Evolutionary conservation across 2,113 vertebrate genomes (phyloP).

Genomic region (Anolis carolinensis): DNA sequence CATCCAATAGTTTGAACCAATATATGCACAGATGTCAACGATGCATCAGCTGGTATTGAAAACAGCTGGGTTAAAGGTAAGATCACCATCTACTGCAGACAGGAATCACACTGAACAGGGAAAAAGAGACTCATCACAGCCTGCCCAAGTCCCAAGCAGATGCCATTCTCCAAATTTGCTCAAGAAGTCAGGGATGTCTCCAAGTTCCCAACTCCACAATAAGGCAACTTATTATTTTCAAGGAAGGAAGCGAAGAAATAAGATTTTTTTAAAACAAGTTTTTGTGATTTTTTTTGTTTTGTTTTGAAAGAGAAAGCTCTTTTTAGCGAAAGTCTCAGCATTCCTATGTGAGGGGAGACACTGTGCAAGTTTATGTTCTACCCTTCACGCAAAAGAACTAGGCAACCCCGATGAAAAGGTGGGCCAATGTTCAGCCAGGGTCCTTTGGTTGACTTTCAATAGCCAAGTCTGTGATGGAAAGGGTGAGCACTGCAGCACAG

Average conservation of each 20-base stretch:
- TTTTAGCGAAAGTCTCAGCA: conserved; percentile 73
- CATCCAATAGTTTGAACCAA: conserved; percentile 28
- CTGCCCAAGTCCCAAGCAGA: conserved; percentile 1
- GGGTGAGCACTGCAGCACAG: conserved; percentile 24
- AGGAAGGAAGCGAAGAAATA: conserved; percentile 78
- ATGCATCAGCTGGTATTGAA: neutral
- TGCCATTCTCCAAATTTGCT: conserved; percentile 15
- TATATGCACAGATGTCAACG: conserved; percentile 48
- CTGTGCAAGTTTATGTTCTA: conserved; percentile 30
- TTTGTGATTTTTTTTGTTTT: conserved; percentile 34
- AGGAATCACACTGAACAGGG: conserved; percentile 55
- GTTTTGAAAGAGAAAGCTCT: conserved; percentile 76
- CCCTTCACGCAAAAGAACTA: conserved; percentile 50
- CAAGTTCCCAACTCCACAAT: conserved; percentile 75
- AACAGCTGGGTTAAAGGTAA: neutral
- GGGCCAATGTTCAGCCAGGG: conserved; percentile 58
- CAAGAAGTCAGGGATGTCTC: conserved; percentile 43
- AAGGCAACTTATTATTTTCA: conserved; percentile 82
- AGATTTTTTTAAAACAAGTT: conserved; percentile 49
- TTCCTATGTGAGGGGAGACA: conserved; percentile 62
- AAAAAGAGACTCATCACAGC: neutral
- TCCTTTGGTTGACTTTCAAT: conserved; percentile 84
- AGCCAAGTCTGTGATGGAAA: conserved; percentile 66
- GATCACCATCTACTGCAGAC: conserved; percentile 11
- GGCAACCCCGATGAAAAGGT: conserved; percentile 44